Evolutionary conservation across 2,113 vertebrate species (phyloP).

Genomic region (Nestor notabilis): DNA sequence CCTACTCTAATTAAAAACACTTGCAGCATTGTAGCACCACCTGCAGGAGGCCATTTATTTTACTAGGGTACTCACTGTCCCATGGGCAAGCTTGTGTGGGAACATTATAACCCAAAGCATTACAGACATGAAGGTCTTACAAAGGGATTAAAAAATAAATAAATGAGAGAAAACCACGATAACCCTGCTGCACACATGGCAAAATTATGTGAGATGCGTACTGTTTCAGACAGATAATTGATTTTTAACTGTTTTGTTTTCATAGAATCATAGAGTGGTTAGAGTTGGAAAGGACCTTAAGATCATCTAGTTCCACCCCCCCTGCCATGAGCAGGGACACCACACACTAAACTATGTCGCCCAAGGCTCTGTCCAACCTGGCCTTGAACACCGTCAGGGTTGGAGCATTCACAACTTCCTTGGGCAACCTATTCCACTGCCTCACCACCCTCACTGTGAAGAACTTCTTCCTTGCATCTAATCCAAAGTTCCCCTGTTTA

Average conservation of each 20-base stretch:
- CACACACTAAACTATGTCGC: no score
- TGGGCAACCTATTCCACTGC: no score
- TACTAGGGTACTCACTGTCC: neutral
- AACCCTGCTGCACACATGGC: neutral
- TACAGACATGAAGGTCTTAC: neutral
- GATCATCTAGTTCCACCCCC: no score
- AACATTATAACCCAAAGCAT: neutral
- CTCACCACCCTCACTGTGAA: no score
- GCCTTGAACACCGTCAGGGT: no score
- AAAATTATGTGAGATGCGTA: neutral
- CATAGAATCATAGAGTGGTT: no score
- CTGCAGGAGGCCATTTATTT: slow-evolving; percentile 72
- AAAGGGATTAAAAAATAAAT: neutral
- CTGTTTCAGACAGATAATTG: neutral
- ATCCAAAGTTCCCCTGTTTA: no score
- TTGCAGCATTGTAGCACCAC: slow-evolving; percentile 76
- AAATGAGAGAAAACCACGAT: neutral
- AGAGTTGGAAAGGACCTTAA: no score
- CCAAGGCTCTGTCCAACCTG: no score
- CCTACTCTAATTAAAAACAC: slow-evolving; percentile 40
- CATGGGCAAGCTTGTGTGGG: neutral
- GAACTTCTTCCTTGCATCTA: no score
- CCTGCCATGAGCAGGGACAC: no score
- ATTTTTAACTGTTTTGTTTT: neutral
- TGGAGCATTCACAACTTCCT: no score